Percentiles rank a stretch among this genome's conserved stretches.
Conservation (phyloP, 1,140 invertebrate genomes). For the Drosophila triauraria region DNA sequence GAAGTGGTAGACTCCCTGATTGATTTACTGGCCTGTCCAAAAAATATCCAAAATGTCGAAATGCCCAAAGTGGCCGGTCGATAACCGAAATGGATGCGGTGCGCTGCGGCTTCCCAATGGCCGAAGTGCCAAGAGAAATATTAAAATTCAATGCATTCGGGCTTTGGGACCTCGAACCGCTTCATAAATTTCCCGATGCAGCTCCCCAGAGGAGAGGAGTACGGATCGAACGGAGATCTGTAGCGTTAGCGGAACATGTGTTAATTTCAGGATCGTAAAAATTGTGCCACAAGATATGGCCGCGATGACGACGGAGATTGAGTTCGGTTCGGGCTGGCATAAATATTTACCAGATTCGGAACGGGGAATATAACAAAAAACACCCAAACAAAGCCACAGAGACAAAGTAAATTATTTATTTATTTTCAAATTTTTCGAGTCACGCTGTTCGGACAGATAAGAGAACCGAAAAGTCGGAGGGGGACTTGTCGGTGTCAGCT, state of each 20-base stretch:
- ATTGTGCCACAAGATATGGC: constrained; percentile 49
- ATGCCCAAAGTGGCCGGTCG: constrained; percentile 37
- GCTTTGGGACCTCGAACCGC: constrained; percentile 4
- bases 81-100: constrained; percentile 52
- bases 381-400: constrained; percentile 42
- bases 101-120: constrained; percentile 32
- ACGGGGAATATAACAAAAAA: constrained; percentile 73
- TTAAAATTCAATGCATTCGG: constrained; percentile 47
- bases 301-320: constrained; percentile 32
- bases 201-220: constrained; percentile 39
- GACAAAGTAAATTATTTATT: constrained; percentile 69
- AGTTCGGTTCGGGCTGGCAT: constrained; percentile 46
- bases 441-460: constrained; percentile 62
- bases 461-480: constrained; percentile 50
- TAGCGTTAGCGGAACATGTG: constrained; percentile 66
- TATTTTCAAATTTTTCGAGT: constrained; percentile 47
- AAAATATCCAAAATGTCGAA: constrained; percentile 6
- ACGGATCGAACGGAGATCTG: constrained; percentile 31
- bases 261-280: constrained; percentile 69
- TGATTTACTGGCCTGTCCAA: constrained; percentile 56
- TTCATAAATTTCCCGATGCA: constrained; percentile 30
- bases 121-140: constrained; percentile 49
- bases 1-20: constrained; percentile 46
- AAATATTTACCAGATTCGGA: constrained; percentile 68
- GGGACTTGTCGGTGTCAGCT: constrained; percentile 42